Evolutionary conservation across 2,797 vertebrate species (phyloP).

Genomic region (Tragopan temminckii): DNA sequence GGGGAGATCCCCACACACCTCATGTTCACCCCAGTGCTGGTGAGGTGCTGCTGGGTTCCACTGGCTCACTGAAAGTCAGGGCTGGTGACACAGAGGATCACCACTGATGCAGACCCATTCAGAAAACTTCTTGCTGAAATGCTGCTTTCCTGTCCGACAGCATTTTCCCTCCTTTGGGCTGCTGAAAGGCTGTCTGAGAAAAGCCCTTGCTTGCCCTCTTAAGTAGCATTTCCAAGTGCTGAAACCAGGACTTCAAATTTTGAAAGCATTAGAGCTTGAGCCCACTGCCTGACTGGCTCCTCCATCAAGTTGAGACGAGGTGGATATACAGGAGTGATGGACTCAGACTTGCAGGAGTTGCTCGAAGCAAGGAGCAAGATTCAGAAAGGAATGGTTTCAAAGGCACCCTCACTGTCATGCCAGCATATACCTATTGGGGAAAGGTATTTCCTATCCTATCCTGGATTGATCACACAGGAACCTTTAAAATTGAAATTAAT

Average conservation of each 20-base stretch:
- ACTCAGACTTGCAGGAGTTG: not conserved
- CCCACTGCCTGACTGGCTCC: not conserved
- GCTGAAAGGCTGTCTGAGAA: not conserved
- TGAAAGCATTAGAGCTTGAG: not conserved
- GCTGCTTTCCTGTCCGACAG: not conserved
- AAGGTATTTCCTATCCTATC: not conserved
- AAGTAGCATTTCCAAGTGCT: conserved; percentile 17
- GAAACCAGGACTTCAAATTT: conserved; percentile 2
- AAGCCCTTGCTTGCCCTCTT: conserved; percentile 9
- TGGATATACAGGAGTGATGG: not conserved
- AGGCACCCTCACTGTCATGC: rapidly evolving
- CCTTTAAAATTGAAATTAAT: not conserved
- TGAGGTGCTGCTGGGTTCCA: not conserved
- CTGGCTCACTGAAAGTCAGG: rapidly evolving
- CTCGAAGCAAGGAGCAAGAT: not conserved
- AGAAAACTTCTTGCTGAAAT: not conserved
- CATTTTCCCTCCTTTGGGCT: not conserved
- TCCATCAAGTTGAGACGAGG: not conserved
- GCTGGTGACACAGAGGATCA: not conserved
- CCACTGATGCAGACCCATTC: not conserved
- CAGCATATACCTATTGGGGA: not conserved
- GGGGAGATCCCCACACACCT: not conserved
- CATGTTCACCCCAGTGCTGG: rapidly evolving
- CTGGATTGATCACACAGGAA: not conserved
- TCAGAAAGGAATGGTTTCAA: not conserved